Evolutionary conservation across 1,140 invertebrate species (phyloP), one percentile per base, ranked within the genome.

Genomic region (Drosophila ficusphila): DNA sequence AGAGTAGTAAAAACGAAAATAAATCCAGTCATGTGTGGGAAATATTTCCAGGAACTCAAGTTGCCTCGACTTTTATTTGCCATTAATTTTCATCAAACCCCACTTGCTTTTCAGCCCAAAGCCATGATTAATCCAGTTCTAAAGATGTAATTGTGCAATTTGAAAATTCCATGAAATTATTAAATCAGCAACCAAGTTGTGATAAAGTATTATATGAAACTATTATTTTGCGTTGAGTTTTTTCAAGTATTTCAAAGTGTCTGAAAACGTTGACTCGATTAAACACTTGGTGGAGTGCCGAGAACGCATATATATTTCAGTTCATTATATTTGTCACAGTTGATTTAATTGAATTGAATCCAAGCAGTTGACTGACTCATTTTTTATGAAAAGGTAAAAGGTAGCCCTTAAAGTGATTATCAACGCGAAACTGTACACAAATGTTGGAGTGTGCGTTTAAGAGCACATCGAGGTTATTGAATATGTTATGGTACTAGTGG

Each of bases 11-110:
- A 38, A 61, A 21, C 23, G 34, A 61, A 56, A 16, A 57, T 44
- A 65, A 65, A 61, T 36, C 60, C 54, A 61, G 36, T 61, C 38
- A 21, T 36, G 56, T 34, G 39, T 62, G 56, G 18, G 4, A 62
- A 62, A 27, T 14, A 39, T 36, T 65, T 49, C 58, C 25, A 46
- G 34, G 57, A 65, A 48, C 27, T 25, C 25, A 16, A 58, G 21
- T 25, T 19, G 58, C 19, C 14, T 19, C 14, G 14, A 25, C 48
- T 60, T 60, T 60, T 62, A 44, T 60, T 60, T 44, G 39, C 27
- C 39, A 61, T 65, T 48, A 48, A 21, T 62, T 62, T 62, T 18
- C 18, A 31, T 62, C 19, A 48, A 60, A 60, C 16, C 34, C 23
- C 21, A 23, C 49, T 27, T 9, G 21, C 31, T 25, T 9, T 58